Conservation (phyloP, 2,113 vertebrate genomes). For the Alethe diademata region DNA sequence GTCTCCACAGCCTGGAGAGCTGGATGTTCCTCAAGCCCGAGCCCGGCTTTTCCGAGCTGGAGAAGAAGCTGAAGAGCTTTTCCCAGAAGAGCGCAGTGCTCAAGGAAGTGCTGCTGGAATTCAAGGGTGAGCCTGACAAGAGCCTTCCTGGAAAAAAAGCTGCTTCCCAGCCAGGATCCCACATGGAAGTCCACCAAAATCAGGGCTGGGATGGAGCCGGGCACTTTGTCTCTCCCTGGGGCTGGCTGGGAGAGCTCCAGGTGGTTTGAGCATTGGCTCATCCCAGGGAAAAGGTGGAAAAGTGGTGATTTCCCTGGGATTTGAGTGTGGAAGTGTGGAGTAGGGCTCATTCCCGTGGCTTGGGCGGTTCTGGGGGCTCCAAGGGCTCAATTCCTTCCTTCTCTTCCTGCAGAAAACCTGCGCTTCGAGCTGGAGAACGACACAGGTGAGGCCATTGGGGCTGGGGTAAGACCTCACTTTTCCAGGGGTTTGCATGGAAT, state of each 20-base stretch:
- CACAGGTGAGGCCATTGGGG: not conserved
- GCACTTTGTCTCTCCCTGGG: rapidly evolving
- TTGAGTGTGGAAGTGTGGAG: not conserved
- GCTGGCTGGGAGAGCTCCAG: rapidly evolving
- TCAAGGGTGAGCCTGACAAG: constrained; percentile 3
- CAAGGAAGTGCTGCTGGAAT: constrained; percentile 37
- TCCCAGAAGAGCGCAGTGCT: not conserved
- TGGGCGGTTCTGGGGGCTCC: not conserved
- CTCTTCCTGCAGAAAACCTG: not conserved
- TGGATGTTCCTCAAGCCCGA: constrained; percentile 23
- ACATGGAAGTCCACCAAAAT: rapidly evolving
- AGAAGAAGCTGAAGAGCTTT: constrained; percentile 46
- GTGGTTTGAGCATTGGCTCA: not conserved
- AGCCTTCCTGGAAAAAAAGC: not conserved
- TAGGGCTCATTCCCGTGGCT: not conserved
- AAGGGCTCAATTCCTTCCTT: not conserved
- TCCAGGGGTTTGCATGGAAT: not conserved
- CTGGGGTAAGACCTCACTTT: not conserved
- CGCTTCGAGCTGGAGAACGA: constrained; percentile 46
- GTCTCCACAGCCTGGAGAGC: not conserved
- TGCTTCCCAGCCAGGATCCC: not conserved
- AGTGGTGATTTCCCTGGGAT: not conserved
- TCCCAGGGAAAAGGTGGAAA: not conserved
- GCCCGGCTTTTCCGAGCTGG: not conserved
- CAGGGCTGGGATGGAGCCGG: not conserved